phyloP scores from a whole-genome alignment of 2,888 invertebrate genomes.

The Trichogramma dendrolimi region DNA sequence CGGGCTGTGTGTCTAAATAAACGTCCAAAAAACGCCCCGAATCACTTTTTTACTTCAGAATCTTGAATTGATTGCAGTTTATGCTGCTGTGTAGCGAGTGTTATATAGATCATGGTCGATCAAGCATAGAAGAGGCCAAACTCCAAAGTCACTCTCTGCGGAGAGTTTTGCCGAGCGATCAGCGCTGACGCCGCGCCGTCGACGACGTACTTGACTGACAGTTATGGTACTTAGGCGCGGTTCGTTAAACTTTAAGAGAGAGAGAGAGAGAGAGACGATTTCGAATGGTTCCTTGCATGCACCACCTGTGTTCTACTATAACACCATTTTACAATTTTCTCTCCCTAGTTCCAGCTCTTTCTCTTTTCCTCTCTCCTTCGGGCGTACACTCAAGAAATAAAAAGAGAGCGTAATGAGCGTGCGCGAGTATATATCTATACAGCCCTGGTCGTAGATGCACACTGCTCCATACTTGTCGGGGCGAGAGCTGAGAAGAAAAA shows the following conservation, averaged over 20 bases:
- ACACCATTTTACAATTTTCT: slow-evolving; percentile 8
- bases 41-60: too few species aligned
- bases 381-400: neutral
- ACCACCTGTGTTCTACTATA: neutral
- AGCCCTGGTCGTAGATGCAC: neutral
- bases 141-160: neutral
- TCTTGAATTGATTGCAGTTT: too few species aligned
- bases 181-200: neutral
- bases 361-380: neutral
- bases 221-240: slow-evolving; percentile 35
- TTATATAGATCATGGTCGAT: too few species aligned
- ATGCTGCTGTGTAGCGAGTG: too few species aligned
- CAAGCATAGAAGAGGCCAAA: too few species aligned
- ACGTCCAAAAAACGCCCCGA: too few species aligned
- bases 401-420: too few species aligned
- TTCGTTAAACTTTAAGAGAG: slow-evolving; percentile 34
- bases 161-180: neutral
- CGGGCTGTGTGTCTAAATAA: too few species aligned
- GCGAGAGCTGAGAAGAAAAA: too few species aligned
- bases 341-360: neutral
- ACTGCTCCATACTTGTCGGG: neutral
- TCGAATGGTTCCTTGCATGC: slow-evolving; percentile 5
- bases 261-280: slow-evolving; percentile 20
- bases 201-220: slow-evolving; percentile 11
- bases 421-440: neutral